Evolutionary conservation across 92 coral and sea anemone genomes (phyloP), one percentile per base, ranked within the genome.

Genomic region (Palythoa grandis): DNA sequence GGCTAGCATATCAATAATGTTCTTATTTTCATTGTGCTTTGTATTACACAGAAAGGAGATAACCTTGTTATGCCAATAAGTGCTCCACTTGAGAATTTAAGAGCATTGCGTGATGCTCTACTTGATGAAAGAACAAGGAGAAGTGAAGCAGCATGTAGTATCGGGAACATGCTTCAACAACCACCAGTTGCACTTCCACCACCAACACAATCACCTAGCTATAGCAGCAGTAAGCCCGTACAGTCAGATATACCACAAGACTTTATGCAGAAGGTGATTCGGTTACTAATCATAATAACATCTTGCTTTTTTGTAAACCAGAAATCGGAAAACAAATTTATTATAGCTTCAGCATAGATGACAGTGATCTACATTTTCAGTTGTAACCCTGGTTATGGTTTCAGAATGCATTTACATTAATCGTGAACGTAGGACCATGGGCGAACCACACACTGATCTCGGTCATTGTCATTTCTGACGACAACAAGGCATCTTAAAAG

Each of bases 41-140:
- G 16, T 80, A 66, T 22, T 52, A 63, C 91, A 22, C 84, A 96
- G 98, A 82, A 92, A 19, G 97, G 88, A 52, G 97, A 96, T 61
- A 90, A 95, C 78, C 91, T 96, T 66, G 86, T 96, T 17, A 87
- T 95, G 23, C 94, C 94, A 29, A 83, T 89, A 24, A 88, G 87
- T 7, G 90, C 83, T 19, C 90, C 98, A 16, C 85, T 95, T 70
- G 99, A 96, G 78, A 92, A 93, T 85, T 86, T 96, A 76, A 77
- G 84, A 75, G 95, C 93, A 83, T 84, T 96, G 48, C 93, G 94
- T 20, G 99, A 96, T 58, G 82, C 99, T 25, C 78, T 96, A 24
- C 85, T 85, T 48, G 98, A 94, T 16, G 98, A 95, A 77, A 88
- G 93, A 76, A 94, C 87, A 76, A 92, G 70, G 23, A 87, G 52